Percentiles rank a stretch among this genome's conserved stretches.
Evolutionary conservation across 2,113 vertebrate genomes (phyloP).

Genomic region (Tringa solitaria): DNA sequence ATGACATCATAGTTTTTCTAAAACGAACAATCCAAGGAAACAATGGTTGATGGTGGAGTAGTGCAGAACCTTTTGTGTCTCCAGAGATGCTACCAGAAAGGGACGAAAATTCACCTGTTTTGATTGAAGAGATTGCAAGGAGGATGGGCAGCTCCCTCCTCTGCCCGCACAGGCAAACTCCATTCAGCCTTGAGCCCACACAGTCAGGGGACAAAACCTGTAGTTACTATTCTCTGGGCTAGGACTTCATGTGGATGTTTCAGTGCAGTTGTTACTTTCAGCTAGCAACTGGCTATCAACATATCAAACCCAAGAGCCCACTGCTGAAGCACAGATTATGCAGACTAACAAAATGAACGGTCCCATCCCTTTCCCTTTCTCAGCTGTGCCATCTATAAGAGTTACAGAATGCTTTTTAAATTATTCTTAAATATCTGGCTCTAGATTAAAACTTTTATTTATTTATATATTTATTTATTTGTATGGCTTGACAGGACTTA

Average conservation of each 20-base stretch:
- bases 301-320: neutral
- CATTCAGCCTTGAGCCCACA: neutral
- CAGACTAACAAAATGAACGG: neutral
- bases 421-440: neutral
- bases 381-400: neutral
- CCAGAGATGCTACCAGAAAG: neutral
- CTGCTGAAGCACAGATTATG: neutral
- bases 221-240: neutral
- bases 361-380: neutral
- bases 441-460: neutral
- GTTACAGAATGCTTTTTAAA: neutral
- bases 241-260: neutral
- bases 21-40: neutral
- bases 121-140: neutral
- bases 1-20: neutral
- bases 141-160: neutral
- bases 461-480: neutral
- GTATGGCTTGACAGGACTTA: neutral
- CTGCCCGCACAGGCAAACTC: rapidly evolving
- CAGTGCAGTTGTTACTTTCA: neutral
- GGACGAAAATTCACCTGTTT: neutral
- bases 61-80: neutral
- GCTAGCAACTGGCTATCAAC: neutral
- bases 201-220: rapidly evolving
- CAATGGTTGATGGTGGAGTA: neutral